Percentiles rank a stretch among this genome's conserved stretches.
Conservation (phyloP, 2,113 vertebrate species). For the Urocitellus parryii region DNA sequence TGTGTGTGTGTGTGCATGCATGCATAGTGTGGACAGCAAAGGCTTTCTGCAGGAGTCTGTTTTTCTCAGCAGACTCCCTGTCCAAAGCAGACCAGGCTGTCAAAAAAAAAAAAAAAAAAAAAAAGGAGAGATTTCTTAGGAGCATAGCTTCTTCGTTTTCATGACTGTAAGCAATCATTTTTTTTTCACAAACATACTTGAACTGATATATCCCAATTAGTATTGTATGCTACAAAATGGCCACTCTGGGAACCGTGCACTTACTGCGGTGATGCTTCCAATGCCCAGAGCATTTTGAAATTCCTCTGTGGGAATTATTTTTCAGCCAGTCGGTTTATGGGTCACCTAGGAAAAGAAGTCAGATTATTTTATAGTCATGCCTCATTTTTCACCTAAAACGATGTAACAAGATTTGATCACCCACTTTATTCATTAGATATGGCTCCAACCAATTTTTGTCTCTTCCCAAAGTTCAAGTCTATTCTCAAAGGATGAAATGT, state of each 20-base stretch:
- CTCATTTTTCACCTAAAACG: constrained; percentile 81
- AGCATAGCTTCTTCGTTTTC: constrained; percentile 57
- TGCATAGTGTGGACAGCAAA: fast-evolving
- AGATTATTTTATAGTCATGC: constrained; percentile 79
- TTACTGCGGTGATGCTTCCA: neutral
- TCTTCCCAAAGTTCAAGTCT: constrained; percentile 79
- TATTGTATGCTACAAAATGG: neutral
- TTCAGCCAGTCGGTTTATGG: constrained; percentile 71
- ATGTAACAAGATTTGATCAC: constrained; percentile 78
- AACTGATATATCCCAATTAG: constrained; percentile 63
- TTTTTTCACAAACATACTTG: constrained; percentile 54
- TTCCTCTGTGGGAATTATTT: constrained; percentile 62
- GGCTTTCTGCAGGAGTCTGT: neutral
- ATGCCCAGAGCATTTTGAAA: constrained; percentile 21
- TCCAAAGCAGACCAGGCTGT: neutral
- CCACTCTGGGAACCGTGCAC: constrained; percentile 8
- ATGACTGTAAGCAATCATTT: constrained; percentile 46
- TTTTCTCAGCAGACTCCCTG: constrained; percentile 1
- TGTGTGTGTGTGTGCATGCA: too few species aligned
- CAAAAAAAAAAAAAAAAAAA: neutral
- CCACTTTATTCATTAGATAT: constrained; percentile 78
- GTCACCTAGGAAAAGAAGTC: constrained; percentile 79
- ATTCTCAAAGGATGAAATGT: constrained; percentile 74
- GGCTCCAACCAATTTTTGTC: constrained; percentile 65
- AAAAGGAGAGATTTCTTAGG: neutral